Evolutionary conservation across 2,888 invertebrate genomes (phyloP), one percentile per base, ranked within the genome.

Genomic region (Teleogryllus oceanicus): DNA sequence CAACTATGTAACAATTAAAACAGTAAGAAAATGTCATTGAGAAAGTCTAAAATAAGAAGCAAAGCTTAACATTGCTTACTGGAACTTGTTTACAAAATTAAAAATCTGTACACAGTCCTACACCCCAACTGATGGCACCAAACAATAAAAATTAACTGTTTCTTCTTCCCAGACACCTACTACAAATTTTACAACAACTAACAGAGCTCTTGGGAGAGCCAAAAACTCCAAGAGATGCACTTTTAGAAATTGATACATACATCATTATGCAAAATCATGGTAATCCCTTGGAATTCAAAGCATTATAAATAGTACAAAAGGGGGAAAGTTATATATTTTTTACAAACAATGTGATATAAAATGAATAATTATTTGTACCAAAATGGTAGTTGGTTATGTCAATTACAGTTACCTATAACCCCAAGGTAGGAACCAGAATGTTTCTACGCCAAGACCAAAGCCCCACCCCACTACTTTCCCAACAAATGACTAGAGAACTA

Each of bases 241-340:
- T 79, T 80, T 81, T 80, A 81, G 81, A 82, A 82, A 80, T 81
- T 78, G 78, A 80, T 82, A 80, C 79, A 75, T 80, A 80, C 78
- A 80, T 82, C 79, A 80, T 80, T 81, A 80, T 79, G 81, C 80
- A 81, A 81, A 81, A 82, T 81, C 75, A 81, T 80, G 80, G 80
- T 79, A 75, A 82, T 81, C 82, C 80, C 81, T 82, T 81, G 82
- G 81, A 82, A 81, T 83, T 82, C 80, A 83, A 83, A 83, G 82
- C 82, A 83, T 82, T 83, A 83, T 81, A 83, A 83, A 83, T 81
- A 83, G 82, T 82, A 83, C 82, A 83, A 83, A 82, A 83, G 81
- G 82, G 83, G 81, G 79, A 80, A 81, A 79, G 80, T 80, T 82
- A 80, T 79, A 81, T 81, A 81, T 78, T n/a, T 80, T 82, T 82